Percentiles rank a stretch among this genome's conserved stretches.
Evolutionary conservation across 2,113 vertebrate genomes (phyloP).

Genomic region (Phocoena sinus): DNA sequence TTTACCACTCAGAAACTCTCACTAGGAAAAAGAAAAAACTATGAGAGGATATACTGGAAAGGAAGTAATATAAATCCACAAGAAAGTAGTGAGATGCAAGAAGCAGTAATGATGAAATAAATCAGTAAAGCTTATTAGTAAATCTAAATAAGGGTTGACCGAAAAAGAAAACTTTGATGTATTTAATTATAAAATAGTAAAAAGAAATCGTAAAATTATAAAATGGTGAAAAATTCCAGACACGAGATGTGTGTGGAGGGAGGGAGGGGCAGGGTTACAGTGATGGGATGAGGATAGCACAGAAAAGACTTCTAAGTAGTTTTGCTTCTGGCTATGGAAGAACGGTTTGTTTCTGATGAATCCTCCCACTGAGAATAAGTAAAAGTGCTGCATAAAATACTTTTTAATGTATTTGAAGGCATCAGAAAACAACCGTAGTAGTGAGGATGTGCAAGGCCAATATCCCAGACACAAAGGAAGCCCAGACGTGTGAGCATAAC

Average conservation of each 20-base stretch:
- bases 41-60: neutral
- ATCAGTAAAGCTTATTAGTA: neutral
- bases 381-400: neutral
- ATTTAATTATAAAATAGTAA: neutral
- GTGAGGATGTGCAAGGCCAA: neutral
- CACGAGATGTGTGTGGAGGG: accelerated
- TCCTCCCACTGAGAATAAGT: neutral
- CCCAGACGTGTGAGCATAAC: neutral
- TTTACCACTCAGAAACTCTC: neutral
- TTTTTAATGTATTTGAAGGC: neutral
- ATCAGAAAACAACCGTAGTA: neutral
- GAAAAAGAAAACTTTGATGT: neutral
- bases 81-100: neutral
- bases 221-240: neutral
- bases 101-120: neutral
- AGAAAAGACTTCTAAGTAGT: neutral
- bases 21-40: neutral
- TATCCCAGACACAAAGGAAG: neutral
- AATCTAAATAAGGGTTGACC: neutral
- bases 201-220: neutral
- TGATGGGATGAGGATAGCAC: too few relatives aligned
- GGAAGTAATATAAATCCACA: neutral
- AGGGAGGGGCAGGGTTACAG: neutral
- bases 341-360: neutral
- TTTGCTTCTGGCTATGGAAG: neutral